Evolutionary conservation across 2,888 invertebrate species (phyloP).

Genomic region (Galerucella nymphaeae): DNA sequence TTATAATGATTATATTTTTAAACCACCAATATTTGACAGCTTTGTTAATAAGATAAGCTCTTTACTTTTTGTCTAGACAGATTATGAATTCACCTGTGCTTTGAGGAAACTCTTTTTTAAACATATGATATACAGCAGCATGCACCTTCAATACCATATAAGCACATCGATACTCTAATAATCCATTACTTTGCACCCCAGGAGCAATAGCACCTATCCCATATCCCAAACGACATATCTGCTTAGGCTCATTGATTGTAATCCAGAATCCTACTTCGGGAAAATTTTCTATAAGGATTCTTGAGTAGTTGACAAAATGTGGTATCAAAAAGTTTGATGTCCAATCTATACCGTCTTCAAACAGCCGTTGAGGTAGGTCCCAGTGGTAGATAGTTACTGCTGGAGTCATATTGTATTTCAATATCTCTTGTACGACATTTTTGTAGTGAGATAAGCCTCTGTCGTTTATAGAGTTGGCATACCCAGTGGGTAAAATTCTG

Average conservation of each 20-base stretch:
- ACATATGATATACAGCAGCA: constrained; percentile 73
- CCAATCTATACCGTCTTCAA: constrained; percentile 70
- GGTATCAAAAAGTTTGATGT: constrained; percentile 61
- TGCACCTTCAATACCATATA: constrained; percentile 76
- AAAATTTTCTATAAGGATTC: constrained; percentile 65
- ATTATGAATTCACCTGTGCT: constrained; percentile 61
- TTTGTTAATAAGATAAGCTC: too few relatives aligned
- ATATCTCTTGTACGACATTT: constrained; percentile 23
- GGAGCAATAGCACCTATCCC: constrained; percentile 68
- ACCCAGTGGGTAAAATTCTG: constrained; percentile 70
- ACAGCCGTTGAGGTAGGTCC: constrained; percentile 45
- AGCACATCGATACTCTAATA: constrained; percentile 73
- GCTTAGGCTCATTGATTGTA: constrained; percentile 60
- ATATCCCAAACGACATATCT: constrained; percentile 64
- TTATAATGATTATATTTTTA: too few relatives aligned
- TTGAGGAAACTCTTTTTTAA: constrained; percentile 68
- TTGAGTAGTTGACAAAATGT: constrained; percentile 71
- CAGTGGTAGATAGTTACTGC: constrained; percentile 53
- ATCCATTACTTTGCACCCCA: constrained; percentile 68
- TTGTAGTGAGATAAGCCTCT: constrained; percentile 55
- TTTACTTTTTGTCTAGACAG: too few relatives aligned
- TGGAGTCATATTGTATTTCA: constrained; percentile 47
- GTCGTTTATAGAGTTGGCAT: constrained; percentile 64
- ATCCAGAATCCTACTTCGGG: constrained; percentile 70
- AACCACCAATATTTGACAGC: too few relatives aligned